Conservation (phyloP, 1,140 invertebrate genomes). For the Pemphigus obesinymphae region DNA sequence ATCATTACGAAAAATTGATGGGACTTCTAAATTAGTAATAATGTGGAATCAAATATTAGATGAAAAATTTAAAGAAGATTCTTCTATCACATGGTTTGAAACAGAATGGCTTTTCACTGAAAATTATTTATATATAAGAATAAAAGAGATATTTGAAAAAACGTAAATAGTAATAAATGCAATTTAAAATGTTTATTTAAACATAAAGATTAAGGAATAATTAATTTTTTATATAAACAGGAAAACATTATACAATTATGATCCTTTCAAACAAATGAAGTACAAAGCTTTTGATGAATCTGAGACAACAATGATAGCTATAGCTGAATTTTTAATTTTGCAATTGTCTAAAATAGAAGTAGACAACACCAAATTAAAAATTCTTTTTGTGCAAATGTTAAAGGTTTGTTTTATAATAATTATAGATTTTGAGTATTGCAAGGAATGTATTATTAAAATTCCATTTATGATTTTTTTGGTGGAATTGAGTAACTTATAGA, state of each 20-base stretch:
- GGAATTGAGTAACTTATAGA: too few relatives aligned
- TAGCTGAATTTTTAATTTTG: conserved; percentile 1
- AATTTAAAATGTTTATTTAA: neutral
- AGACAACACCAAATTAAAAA: neutral
- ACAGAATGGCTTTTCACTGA: conserved; percentile 33
- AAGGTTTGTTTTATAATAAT: neutral
- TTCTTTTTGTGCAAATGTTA: neutral
- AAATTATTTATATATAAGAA: conserved; percentile 27
- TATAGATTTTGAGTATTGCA: too few relatives aligned
- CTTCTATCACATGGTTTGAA: conserved; percentile 12
- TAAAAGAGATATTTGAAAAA: conserved; percentile 20
- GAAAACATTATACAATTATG: neutral
- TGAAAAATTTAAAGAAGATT: neutral
- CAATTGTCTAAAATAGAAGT: conserved; percentile 1
- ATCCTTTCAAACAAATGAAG: neutral
- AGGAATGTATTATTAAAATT: too few relatives aligned
- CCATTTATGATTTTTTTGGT: too few relatives aligned
- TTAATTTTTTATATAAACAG: neutral
- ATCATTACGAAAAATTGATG: conserved; percentile 1
- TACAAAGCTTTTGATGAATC: conserved; percentile 22
- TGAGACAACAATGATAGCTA: neutral
- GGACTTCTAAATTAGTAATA: neutral
- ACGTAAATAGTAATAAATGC: neutral
- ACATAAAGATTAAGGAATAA: neutral
- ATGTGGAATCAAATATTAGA: conserved; percentile 23